A percentile compares a stretch with the other conserved stretches of the same genome.
Evolutionary conservation across 1,140 invertebrate genomes (phyloP).

Genomic region (Drosophila sproati): DNA sequence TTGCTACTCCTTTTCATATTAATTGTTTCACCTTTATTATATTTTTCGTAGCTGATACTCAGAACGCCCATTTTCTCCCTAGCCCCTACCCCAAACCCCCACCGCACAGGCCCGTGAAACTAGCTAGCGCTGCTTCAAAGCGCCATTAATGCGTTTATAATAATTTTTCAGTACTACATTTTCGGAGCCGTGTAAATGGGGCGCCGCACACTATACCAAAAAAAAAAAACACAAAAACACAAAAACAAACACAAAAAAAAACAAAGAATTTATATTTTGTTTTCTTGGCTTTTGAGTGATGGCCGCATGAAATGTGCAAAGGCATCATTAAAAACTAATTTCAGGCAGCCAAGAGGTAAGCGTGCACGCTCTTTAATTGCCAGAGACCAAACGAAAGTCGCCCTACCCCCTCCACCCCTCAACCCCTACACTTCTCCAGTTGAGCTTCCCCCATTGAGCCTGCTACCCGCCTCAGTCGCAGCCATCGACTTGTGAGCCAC

Average conservation of each 20-base stretch:
- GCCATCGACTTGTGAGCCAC: conserved; percentile 44
- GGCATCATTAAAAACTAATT: conserved; percentile 81
- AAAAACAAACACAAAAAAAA: conserved; percentile 3
- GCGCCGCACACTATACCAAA: conserved; percentile 8
- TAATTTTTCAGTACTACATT: conserved; percentile 74
- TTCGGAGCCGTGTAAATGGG: conserved; percentile 26
- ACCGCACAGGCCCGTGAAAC: no score
- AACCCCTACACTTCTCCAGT: neutral
- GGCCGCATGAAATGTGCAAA: conserved; percentile 71
- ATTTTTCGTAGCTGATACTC: conserved; percentile 69
- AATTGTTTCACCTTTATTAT: conserved; percentile 83
- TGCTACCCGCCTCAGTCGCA: conserved; percentile 8
- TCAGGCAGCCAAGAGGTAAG: conserved; percentile 43
- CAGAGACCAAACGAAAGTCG: conserved; percentile 51
- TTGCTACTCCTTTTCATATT: conserved; percentile 73
- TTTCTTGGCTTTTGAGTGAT: conserved; percentile 53
- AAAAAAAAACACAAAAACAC: conserved; percentile 2
- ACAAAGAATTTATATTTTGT: conserved; percentile 12
- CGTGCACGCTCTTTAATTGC: conserved; percentile 71
- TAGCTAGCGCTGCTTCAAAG: conserved; percentile 32
- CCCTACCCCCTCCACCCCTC: neutral
- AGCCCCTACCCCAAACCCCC: neutral
- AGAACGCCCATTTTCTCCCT: conserved; percentile 5
- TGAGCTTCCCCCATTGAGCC: neutral
- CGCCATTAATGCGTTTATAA: conserved; percentile 83